Evolutionary conservation across 2,888 invertebrate species (phyloP).

Genomic region (Heteropelma amictum): DNA sequence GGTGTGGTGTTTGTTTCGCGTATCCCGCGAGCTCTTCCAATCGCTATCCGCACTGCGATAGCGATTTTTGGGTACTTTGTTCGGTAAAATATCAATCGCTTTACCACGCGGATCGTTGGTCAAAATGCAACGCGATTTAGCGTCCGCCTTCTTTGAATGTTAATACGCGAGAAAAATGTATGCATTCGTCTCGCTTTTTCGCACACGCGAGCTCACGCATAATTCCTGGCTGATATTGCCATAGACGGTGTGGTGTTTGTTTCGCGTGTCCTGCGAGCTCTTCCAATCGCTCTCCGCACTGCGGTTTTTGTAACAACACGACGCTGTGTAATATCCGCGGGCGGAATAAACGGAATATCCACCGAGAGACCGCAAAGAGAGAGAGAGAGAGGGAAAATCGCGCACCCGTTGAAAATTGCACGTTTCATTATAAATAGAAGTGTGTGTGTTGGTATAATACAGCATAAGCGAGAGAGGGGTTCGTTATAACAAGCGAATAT

Average conservation of each 20-base stretch:
- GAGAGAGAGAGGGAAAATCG: neutral
- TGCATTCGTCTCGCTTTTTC: too few relatives aligned
- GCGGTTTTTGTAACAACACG: neutral
- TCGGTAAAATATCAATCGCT: too few relatives aligned
- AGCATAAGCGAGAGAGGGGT: conserved; percentile 13
- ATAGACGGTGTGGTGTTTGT: conserved; percentile 40
- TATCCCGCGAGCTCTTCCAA: conserved; percentile 22
- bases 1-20: conserved; percentile 40
- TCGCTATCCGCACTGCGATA: neutral
- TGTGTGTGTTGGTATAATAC: neutral
- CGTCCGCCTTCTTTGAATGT: too few relatives aligned
- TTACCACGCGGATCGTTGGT: too few relatives aligned
- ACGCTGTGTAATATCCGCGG: too few relatives aligned
- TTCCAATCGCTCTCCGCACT: neutral
- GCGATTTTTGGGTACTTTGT: too few relatives aligned
- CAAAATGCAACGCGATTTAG: too few relatives aligned
- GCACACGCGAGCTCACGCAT: conserved; percentile 43
- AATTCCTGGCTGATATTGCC: conserved; percentile 6
- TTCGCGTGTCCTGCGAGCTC: conserved; percentile 32
- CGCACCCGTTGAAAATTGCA: conserved; percentile 23
- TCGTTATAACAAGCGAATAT: conserved; percentile 3
- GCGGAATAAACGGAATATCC: conserved; percentile 3
- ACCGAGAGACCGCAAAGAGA: neutral
- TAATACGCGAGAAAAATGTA: too few relatives aligned
- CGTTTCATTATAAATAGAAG: conserved; percentile 45